These are phyloP conservation scores for Nannospalax galili DNA, from an alignment of 2,113 vertebrate genomes.

Conservation along the genomic window DNA sequence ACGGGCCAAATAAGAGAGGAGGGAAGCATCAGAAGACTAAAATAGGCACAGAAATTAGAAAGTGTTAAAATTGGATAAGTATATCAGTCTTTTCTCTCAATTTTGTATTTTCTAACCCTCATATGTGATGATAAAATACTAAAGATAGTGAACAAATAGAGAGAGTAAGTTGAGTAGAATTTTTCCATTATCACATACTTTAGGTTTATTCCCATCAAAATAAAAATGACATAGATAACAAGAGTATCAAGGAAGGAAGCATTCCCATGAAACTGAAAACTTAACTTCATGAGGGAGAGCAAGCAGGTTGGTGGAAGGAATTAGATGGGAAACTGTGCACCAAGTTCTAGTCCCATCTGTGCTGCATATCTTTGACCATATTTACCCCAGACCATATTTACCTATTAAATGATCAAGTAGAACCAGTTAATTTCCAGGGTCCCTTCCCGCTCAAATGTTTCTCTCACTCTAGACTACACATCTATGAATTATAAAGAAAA, in stretches of 20 bases:
- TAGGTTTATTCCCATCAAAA: background rate
- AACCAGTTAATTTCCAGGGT: background rate
- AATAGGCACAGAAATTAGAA: background rate
- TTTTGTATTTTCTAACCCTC: slow-evolving; percentile 24
- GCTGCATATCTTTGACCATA: background rate
- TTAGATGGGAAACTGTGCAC: background rate
- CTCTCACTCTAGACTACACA: background rate
- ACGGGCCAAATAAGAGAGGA: background rate
- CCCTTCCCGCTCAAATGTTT: slow-evolving; percentile 6
- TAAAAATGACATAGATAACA: background rate
- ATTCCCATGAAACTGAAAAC: background rate
- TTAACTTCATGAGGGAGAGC: background rate
- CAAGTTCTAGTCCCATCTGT: background rate
- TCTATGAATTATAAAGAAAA: background rate
- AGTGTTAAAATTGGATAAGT: background rate
- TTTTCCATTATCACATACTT: background rate
- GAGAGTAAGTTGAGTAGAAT: background rate
- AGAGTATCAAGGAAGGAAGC: background rate
- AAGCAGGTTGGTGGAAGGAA: background rate
- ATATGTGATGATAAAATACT: slow-evolving; percentile 4
- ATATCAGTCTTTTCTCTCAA: background rate
- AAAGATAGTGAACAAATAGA: slow-evolving; percentile 11
- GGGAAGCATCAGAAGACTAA: background rate
- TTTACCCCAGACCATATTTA: background rate
- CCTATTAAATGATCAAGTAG: background rate